Base-by-base conservation (phyloP, 1,140 invertebrate genomes). In the Trissolcus basalis region DNA sequence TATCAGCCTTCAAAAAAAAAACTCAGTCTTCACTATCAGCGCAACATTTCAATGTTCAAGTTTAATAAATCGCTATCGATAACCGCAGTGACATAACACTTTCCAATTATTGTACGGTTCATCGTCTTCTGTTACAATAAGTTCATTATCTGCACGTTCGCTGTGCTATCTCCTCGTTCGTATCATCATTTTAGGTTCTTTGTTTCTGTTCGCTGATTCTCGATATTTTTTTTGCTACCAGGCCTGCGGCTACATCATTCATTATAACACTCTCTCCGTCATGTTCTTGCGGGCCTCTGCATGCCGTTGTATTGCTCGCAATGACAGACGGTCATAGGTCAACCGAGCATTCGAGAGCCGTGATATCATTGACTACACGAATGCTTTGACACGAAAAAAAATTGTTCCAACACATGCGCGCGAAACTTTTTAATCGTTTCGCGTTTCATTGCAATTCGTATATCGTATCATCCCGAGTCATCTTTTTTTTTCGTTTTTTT, bases 241-340 rank as follows among this genome's bases (percentile, higher is more conserved):
- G 77, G 77, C 71, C 77, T 73, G 77, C 61, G 73, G 68, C 68
- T 75, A 78, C 80, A 84, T 83, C 79, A 84, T 80, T 84, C 83
- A 83, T 84, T 82, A 82, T 82, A 84, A 85, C 84, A 83, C 84
- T 86, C 82, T 79, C 75, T 79, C 64, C 79, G 78, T 82, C 77
- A 77, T 82, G 77, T 85, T 85, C 80, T 82, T 81, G 76, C 58
- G 75, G 78, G 69, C 50, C 77, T 73, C 56, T 64, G 74, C 72
- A 65, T 78, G 70, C 70, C 76, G 71, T 78, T 73, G 76, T 74
- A 77, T 80, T 77, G 71, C 67, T 77, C 44, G 70, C 69, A 81
- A 79, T 75, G 74, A 82, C 77, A 82, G 79, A 59, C 75, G 76
- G 79, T 83, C 80, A 83, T 76, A 76, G 82, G 80, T 80, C 80